Conservation (phyloP, 2,797 vertebrate species). For the Malacoraja senta region DNA sequence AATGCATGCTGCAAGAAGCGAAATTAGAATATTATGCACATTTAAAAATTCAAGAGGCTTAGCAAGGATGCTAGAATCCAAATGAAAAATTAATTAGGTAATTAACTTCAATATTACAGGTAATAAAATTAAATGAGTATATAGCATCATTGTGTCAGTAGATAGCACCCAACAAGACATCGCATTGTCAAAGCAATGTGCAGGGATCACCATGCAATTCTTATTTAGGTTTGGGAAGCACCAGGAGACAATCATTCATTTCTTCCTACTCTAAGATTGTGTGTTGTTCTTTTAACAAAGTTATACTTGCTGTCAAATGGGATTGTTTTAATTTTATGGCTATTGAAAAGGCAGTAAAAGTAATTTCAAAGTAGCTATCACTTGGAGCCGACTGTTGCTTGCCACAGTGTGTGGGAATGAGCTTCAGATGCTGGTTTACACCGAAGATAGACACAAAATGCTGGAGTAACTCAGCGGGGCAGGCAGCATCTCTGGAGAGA, state of each 20-base stretch:
- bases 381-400: neutral
- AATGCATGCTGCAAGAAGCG: neutral
- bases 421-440: no score
- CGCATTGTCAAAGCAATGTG: neutral
- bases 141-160: neutral
- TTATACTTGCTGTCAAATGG: neutral
- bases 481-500: no score
- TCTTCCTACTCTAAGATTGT: neutral
- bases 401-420: no score
- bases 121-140: constrained; percentile 17
- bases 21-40: neutral
- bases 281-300: neutral
- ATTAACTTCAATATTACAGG: constrained; percentile 10
- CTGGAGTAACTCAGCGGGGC: neutral
- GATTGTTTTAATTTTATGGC: neutral
- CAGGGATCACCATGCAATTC: neutral
- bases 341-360: neutral
- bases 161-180: neutral
- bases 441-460: no score
- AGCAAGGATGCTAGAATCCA: constrained; percentile 14
- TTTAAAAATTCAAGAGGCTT: constrained; percentile 9
- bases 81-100: constrained; percentile 24
- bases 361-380: neutral
- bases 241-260: neutral
- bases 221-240: neutral